Conservation (phyloP, 2,113 vertebrate genomes). For the Jacana jacana region DNA sequence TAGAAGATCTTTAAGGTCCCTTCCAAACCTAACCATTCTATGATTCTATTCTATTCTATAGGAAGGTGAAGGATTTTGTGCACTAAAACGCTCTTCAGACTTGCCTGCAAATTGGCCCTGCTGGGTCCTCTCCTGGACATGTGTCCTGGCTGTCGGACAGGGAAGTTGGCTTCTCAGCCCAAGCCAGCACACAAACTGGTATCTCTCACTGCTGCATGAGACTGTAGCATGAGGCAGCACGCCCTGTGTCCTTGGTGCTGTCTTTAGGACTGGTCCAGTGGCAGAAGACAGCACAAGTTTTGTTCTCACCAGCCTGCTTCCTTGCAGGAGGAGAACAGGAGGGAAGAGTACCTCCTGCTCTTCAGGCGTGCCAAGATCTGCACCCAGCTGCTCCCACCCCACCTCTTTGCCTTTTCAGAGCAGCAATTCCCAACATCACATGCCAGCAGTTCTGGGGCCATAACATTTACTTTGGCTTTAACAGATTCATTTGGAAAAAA, state of each 20-base stretch:
- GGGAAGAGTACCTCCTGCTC: too few species aligned
- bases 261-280: not conserved
- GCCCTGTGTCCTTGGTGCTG: not conserved
- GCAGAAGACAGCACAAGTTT: rapidly evolving
- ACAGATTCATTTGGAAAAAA: too few species aligned
- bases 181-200: not conserved
- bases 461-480: not conserved
- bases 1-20: too few species aligned
- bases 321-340: too few species aligned
- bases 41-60: not conserved
- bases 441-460: rapidly evolving
- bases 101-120: not conserved
- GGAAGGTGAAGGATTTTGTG: not conserved
- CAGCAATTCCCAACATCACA: not conserved
- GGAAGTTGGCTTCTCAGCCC: not conserved
- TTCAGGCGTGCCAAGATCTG: rapidly evolving
- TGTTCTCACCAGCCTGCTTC: not conserved
- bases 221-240: rapidly evolving
- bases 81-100: not conserved
- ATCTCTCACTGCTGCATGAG: not conserved
- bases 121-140: too few species aligned
- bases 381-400: not conserved
- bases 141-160: rapidly evolving
- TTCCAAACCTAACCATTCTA: too few species aligned
- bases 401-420: not conserved